Evolutionary conservation across 2,888 invertebrate species (phyloP), one percentile per base, ranked within the genome.

Genomic region (Catocala fraxini): DNA sequence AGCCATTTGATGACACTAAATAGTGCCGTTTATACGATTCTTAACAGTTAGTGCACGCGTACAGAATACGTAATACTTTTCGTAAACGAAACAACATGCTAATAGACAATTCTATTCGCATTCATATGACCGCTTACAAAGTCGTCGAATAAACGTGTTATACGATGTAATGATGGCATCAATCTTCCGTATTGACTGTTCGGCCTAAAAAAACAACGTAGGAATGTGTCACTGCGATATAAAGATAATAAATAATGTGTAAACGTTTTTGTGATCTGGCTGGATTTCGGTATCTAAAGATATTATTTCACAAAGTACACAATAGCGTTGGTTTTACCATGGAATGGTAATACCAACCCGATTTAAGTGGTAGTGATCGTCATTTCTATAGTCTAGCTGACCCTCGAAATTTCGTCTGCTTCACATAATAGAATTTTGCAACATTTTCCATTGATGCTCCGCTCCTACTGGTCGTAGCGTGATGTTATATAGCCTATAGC

Each of bases 71-170:
- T 11, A 3, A 34, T 25, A 9, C 5, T 34, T 12, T 34, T 43
- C 34, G 5, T 11, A 25, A 55, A 15, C 39, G 6, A 51, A 51
- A 56, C 34, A 12, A 6, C 6, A n/a, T 5, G 25, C 41, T 12
- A 43, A 39, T 59, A 48, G 43, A 25, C 48, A 13, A 64, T 59
- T 59, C 51, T 43, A 48, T 65, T 56, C 47, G 51, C 47, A 64
- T 61, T 64, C 52, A 5, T 51, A 39, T 9, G 42, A 51, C 25
- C 13, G 13, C 5, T 60, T 13, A 47, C 34, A 49, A 45, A 51
- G 42, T 10, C 51, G 66, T 68, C 34, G 42, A 0, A 59, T 6
- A 48, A 59, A 58, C 62, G 56, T 65, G 56, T 48, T 54, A 6
- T 12, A 52, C 13, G 56, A 15, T 7, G 6, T 52, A 54, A 39